Evolutionary conservation across 2,888 invertebrate genomes (phyloP).

Genomic region (Dorcus parallelipipedus): DNA sequence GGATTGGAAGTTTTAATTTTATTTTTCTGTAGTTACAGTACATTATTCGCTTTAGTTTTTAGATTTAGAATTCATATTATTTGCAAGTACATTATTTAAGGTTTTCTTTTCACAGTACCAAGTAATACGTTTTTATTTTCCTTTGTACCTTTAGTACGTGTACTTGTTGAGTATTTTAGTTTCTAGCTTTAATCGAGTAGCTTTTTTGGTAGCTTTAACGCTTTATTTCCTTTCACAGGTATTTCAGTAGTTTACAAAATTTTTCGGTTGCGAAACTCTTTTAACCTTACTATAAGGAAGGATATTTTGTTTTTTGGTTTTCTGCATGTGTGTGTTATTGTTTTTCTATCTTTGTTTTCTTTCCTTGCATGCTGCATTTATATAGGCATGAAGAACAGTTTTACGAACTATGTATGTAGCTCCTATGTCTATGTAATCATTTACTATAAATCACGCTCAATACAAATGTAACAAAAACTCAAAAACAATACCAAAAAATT

Average conservation of each 20-base stretch:
- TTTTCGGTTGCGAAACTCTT: conserved; percentile 43
- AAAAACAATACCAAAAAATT: neutral
- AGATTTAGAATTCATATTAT: conserved; percentile 3
- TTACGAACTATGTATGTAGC: no score
- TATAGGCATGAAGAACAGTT: conserved; percentile 8
- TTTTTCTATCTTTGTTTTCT: conserved; percentile 8
- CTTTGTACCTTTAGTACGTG: conserved; percentile 9
- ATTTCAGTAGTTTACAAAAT: conserved; percentile 37
- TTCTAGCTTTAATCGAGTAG: conserved; percentile 16
- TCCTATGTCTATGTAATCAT: no score
- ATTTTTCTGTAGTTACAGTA: conserved; percentile 12
- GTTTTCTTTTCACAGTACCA: conserved; percentile 3
- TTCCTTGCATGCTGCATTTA: conserved; percentile 1
- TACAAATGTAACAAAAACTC: neutral
- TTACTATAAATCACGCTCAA: neutral
- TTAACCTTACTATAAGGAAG: conserved; percentile 53
- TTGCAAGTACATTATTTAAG: neutral
- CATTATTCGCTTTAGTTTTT: conserved; percentile 20
- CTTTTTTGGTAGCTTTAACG: conserved; percentile 22
- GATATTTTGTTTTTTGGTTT: conserved; percentile 38
- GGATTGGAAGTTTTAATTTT: conserved; percentile 7
- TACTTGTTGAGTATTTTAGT: conserved; percentile 8
- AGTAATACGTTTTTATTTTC: neutral
- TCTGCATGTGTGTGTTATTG: conserved; percentile 27
- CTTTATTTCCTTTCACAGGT: conserved; percentile 29